Conservation (phyloP, 2,113 vertebrate genomes). For the Nycticorax nycticorax region DNA sequence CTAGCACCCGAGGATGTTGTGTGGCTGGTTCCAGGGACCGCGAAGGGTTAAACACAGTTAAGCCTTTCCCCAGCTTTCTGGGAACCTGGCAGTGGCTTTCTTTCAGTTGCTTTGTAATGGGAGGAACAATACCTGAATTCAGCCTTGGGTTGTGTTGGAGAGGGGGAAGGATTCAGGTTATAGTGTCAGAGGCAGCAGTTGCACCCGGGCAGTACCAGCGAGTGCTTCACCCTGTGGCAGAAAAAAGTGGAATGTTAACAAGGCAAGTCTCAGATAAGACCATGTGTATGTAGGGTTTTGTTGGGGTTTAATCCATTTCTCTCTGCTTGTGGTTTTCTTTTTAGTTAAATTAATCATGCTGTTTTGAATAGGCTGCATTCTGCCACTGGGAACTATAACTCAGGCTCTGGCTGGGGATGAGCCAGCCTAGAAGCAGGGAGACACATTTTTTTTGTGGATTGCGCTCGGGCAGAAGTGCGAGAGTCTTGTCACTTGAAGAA, state of each 20-base stretch:
- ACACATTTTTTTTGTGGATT: background rate
- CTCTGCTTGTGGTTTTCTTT: slow-evolving; percentile 54
- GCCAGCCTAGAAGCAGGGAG: background rate
- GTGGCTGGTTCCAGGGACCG: background rate
- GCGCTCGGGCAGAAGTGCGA: background rate
- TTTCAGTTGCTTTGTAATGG: slow-evolving; percentile 44
- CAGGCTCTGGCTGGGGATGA: slow-evolving; percentile 1
- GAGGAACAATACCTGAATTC: slow-evolving; percentile 64
- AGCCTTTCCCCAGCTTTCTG: slow-evolving; percentile 32
- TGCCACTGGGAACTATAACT: slow-evolving; percentile 12
- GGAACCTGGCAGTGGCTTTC: slow-evolving; percentile 51
- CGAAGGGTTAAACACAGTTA: slow-evolving; percentile 44
- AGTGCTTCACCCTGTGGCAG: slow-evolving; percentile 33
- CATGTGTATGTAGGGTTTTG: slow-evolving; percentile 49
- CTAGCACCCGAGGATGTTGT: background rate
- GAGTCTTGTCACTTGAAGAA: background rate
- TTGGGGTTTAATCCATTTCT: slow-evolving; percentile 57
- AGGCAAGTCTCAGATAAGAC: slow-evolving; percentile 50
- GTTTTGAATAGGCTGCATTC: slow-evolving; percentile 41
- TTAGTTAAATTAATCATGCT: slow-evolving; percentile 51
- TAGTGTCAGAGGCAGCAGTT: slow-evolving; percentile 21
- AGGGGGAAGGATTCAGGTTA: slow-evolving; percentile 42
- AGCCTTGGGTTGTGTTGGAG: slow-evolving; percentile 16
- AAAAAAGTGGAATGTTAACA: slow-evolving; percentile 59
- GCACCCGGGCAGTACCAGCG: background rate